These are phyloP conservation scores for Panagrolaimus sp. DNA, from an alignment of 1,140 invertebrate species.

Conservation along the genomic window DNA sequence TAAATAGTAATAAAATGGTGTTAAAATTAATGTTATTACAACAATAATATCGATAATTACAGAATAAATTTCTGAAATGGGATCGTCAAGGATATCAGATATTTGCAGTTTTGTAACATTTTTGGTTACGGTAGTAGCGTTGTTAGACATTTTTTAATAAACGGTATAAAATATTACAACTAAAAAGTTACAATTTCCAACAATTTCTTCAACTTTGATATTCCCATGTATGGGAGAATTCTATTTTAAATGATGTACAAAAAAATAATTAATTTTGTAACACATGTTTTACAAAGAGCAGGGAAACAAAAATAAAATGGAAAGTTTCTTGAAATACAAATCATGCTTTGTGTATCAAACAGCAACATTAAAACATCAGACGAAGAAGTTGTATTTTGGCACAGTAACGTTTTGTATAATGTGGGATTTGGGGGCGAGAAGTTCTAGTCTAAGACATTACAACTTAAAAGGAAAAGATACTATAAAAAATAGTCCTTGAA, in stretches of 20 bases:
- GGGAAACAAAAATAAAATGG: constrained; percentile 80
- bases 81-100: constrained; percentile 77
- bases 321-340: constrained; percentile 87
- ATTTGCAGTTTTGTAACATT: constrained; percentile 78
- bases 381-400: constrained; percentile 78
- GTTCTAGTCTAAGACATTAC: constrained; percentile 75
- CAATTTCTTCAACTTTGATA: constrained; percentile 76
- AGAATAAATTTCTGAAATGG: constrained; percentile 82
- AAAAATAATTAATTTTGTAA: constrained; percentile 43
- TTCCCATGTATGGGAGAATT: constrained; percentile 71
- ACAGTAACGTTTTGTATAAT: constrained; percentile 77
- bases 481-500: constrained; percentile 43
- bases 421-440: constrained; percentile 79
- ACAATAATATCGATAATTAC: constrained; percentile 85
- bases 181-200: constrained; percentile 78
- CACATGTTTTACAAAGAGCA: constrained; percentile 77
- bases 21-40: constrained; percentile 81
- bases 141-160: constrained; percentile 72
- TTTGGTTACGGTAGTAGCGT: constrained; percentile 74
- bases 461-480: constrained; percentile 75
- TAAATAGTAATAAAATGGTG: constrained; percentile 81
- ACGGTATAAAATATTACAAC: constrained; percentile 65
- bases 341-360: constrained; percentile 78
- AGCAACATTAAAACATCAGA: constrained; percentile 77
- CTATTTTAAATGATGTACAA: constrained; percentile 30